Evolutionary conservation across 2,888 invertebrate genomes (phyloP), one percentile per base, ranked within the genome.

Genomic region (Parthenolecanium corni): DNA sequence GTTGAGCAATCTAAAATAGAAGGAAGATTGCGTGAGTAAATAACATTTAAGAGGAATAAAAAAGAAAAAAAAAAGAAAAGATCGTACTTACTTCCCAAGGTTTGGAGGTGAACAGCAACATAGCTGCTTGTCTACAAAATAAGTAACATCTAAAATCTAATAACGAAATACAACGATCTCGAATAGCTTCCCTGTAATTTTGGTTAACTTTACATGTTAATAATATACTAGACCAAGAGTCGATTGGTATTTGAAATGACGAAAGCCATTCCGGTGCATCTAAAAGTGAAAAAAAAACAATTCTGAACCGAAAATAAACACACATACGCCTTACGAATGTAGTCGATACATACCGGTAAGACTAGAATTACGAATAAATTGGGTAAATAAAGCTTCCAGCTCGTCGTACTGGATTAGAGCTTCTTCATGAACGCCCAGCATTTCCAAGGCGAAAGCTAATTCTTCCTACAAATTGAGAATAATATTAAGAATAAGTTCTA

Each of bases 391-490:
- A 54, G 94, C 95, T 77, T 96, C 95, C 71, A 97, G 77, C 76
- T 96, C 96, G 73, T 96, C 96, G 73, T 95, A 97, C 72, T 96
- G 96, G 62, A 96, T 89, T 68, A 96, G 77, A 14, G 95, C 91
- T 76, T 96, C 95, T 68, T 94, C 92, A 71, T 89, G 85, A 67
- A 96, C 78, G 64, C 91, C 91, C 67, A 96, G 76, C 86, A 93
- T 93, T 79, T 95, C 91, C 70, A 93, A 80, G 67, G 92, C 89
- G 75, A 95, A 89, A 64, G 94, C 95, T 69, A 96, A 78, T 77
- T 96, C 93, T 77, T 96, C 95, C 85, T 94, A 79, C 63, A 77
- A 52, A n/a, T 31, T 16, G 12, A 65, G 21, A 58, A 61, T 18
- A 9, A 23, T 36, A 18, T 1, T 16, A 51, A 31, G 44, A 31